phyloP scores from a whole-genome alignment of 2,113 vertebrate species.

The Lichenostomus cassidix region DNA sequence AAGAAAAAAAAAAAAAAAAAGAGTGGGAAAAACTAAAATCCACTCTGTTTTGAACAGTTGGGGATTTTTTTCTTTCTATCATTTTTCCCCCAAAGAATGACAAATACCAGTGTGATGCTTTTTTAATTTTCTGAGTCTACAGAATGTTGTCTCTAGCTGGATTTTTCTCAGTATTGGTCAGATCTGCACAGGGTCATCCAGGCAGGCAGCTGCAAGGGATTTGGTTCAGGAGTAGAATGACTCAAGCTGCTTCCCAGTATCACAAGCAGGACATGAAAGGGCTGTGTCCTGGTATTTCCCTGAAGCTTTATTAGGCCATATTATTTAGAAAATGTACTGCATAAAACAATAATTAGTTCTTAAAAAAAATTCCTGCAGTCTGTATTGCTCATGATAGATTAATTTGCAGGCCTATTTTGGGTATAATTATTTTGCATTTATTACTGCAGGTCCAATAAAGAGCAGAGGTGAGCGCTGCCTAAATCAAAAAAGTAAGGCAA shows the following conservation, averaged over 20 bases:
- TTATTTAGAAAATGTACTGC: neutral
- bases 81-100: neutral
- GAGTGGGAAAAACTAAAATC: neutral
- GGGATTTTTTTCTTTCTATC: neutral
- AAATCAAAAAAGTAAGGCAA: neutral
- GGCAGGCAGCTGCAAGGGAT: neutral
- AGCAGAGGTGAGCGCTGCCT: neutral
- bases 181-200: neutral
- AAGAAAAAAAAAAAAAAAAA: neutral
- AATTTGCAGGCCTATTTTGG: neutral
- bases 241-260: neutral
- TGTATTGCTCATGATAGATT: neutral
- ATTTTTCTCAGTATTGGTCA: neutral
- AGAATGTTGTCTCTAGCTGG: neutral
- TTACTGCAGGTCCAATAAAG: neutral
- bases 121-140: neutral
- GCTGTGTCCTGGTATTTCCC: neutral
- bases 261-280: neutral
- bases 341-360: neutral
- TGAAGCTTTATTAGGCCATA: neutral
- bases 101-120: neutral
- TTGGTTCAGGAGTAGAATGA: neutral
- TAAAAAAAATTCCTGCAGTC: neutral
- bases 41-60: neutral
- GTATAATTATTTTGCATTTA: constrained; percentile 16